Evolutionary conservation across 2,888 invertebrate genomes (phyloP).

Genomic region (Drosophila nr. fundita): DNA sequence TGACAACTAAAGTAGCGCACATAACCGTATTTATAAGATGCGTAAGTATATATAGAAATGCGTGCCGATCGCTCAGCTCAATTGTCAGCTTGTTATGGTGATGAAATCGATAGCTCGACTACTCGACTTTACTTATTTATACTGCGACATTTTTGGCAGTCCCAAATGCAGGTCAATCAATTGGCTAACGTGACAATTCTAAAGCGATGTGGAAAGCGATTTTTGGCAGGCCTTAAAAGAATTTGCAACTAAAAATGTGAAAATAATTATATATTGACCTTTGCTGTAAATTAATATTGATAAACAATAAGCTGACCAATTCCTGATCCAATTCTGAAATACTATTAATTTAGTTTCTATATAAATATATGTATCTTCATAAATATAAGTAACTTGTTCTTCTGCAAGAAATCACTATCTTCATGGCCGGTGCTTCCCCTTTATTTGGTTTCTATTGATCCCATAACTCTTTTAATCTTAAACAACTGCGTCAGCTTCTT

Average conservation of each 20-base stretch:
- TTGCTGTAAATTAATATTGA: background rate
- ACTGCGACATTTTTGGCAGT: conserved; percentile 27
- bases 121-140: conserved; percentile 27
- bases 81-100: conserved; percentile 52
- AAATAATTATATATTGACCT: background rate
- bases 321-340: background rate
- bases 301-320: background rate
- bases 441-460: background rate
- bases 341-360: background rate
- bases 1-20: conserved; percentile 80
- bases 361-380: background rate
- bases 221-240: background rate
- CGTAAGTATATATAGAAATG: conserved; percentile 35
- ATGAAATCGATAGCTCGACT: conserved; percentile 61
- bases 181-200: conserved; percentile 14
- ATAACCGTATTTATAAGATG: conserved; percentile 72
- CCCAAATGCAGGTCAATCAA: conserved; percentile 31
- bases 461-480: background rate
- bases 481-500: conserved; percentile 14
- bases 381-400: background rate
- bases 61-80: conserved; percentile 35
- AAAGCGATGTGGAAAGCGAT: background rate
- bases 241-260: background rate
- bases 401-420: background rate
- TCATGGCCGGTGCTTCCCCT: background rate